Conservation (phyloP, 92 coral and sea anemone genomes). For the Micromussa lordhowensis region DNA sequence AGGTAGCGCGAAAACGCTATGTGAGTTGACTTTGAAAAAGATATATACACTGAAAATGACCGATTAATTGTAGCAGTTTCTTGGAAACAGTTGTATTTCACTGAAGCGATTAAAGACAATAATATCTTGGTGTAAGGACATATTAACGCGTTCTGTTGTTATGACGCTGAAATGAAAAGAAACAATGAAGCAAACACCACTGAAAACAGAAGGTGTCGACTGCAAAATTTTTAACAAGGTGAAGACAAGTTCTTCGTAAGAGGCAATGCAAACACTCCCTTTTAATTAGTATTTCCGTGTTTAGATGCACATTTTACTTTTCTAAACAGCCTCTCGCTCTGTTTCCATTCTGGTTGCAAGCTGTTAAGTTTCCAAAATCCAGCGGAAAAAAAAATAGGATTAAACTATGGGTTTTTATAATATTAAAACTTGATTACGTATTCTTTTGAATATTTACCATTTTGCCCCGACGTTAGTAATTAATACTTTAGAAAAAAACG, state of each 20-base stretch:
- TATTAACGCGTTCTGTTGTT: background rate
- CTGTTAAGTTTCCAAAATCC: background rate
- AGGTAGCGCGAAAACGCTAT: background rate
- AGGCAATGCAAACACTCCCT: background rate
- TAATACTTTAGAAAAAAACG: background rate
- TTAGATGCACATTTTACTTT: background rate
- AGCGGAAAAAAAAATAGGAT: background rate
- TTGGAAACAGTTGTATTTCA: background rate
- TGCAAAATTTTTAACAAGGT: background rate
- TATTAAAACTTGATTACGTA: background rate
- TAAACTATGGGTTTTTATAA: background rate
- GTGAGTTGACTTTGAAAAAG: background rate
- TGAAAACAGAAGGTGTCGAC: background rate
- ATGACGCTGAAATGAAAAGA: background rate
- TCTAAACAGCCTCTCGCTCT: background rate
- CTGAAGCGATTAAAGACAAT: slow-evolving; percentile 16
- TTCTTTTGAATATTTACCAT: background rate
- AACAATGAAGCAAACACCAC: background rate
- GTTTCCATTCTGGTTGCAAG: background rate
- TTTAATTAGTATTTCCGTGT: background rate
- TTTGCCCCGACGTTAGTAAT: background rate
- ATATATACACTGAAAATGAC: background rate
- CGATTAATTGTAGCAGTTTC: slow-evolving; percentile 22
- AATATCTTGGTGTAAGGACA: background rate
- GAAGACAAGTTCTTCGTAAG: background rate